Percentiles rank a stretch among this genome's conserved stretches.
phyloP scores from a whole-genome alignment of 2,888 invertebrate species.

The Macropis europaea region DNA sequence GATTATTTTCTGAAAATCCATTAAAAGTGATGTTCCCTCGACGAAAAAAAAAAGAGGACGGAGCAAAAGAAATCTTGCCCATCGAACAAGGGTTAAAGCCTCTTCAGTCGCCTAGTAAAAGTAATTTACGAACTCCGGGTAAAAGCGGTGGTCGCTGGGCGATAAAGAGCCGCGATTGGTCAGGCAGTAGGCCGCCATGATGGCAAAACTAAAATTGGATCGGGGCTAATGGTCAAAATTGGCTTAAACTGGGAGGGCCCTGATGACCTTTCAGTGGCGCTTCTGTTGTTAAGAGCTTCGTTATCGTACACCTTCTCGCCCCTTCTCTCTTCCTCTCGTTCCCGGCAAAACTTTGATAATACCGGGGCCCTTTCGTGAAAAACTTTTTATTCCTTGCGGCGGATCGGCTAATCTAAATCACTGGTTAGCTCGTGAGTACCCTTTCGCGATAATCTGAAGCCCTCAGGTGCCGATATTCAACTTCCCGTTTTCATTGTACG shows the following conservation, averaged over 20 bases:
- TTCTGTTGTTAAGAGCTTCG: slow-evolving; percentile 58
- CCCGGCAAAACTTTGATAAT: slow-evolving; percentile 70
- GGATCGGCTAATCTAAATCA: slow-evolving; percentile 58
- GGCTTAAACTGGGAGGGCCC: slow-evolving; percentile 67
- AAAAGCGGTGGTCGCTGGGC: slow-evolving; percentile 38
- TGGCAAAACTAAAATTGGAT: slow-evolving; percentile 69
- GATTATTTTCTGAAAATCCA: slow-evolving; percentile 11
- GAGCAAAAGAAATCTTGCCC: slow-evolving; percentile 19
- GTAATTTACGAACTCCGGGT: slow-evolving; percentile 52
- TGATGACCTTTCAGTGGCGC: slow-evolving; percentile 63
- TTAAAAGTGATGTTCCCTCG: not conserved
- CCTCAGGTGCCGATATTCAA: slow-evolving; percentile 31
- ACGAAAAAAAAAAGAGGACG: not conserved
- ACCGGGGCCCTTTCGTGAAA: slow-evolving; percentile 61
- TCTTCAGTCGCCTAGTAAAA: slow-evolving; percentile 44
- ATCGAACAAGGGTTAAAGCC: slow-evolving; percentile 35
- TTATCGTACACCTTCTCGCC: slow-evolving; percentile 61
- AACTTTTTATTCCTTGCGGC: slow-evolving; percentile 70
- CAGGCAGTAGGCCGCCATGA: slow-evolving; percentile 64
- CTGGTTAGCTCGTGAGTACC: slow-evolving; percentile 34
- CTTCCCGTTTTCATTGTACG: slow-evolving; percentile 24
- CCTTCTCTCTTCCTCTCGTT: slow-evolving; percentile 13
- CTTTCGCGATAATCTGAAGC: slow-evolving; percentile 39
- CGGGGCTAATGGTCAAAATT: slow-evolving; percentile 69
- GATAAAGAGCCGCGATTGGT: slow-evolving; percentile 60